A percentile compares a stretch with the other conserved stretches of the same genome.
These are phyloP conservation scores for Uria aalge DNA, from an alignment of 2,113 vertebrate species.

Conservation along the genomic window DNA sequence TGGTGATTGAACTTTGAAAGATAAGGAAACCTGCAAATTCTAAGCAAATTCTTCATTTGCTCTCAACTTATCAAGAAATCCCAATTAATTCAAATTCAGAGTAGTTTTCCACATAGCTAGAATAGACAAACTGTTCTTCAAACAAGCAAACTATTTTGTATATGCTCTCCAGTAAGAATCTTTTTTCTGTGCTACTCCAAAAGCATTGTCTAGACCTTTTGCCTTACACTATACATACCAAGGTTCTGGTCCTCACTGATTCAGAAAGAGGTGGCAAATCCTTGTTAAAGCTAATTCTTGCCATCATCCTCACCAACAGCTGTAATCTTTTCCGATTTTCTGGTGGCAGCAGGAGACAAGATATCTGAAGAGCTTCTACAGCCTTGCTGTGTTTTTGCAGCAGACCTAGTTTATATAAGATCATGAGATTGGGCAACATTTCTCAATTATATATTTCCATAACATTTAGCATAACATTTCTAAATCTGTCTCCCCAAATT, in stretches of 20 bases:
- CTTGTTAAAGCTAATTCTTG: conserved; percentile 77
- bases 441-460: not conserved
- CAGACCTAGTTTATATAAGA: conserved; percentile 63
- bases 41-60: not conserved
- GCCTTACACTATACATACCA: conserved; percentile 68
- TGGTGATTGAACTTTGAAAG: not conserved
- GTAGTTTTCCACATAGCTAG: not conserved
- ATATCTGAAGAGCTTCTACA: conserved; percentile 83
- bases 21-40: not conserved
- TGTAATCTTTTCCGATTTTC: conserved; percentile 84
- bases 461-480: not conserved
- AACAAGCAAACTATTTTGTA: not conserved
- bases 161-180: not conserved
- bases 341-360: conserved; percentile 83
- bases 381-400: conserved; percentile 74
- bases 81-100: not conserved
- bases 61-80: not conserved
- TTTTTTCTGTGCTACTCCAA: not conserved
- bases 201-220: not conserved
- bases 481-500: not conserved
- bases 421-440: not conserved
- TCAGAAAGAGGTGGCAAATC: conserved; percentile 82
- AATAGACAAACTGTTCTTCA: not conserved
- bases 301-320: conserved; percentile 84
- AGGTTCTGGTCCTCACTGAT: conserved; percentile 74